These are phyloP conservation scores for Brienomyrus brachyistius DNA, from an alignment of 2,113 vertebrate species.

Conservation along the genomic window DNA sequence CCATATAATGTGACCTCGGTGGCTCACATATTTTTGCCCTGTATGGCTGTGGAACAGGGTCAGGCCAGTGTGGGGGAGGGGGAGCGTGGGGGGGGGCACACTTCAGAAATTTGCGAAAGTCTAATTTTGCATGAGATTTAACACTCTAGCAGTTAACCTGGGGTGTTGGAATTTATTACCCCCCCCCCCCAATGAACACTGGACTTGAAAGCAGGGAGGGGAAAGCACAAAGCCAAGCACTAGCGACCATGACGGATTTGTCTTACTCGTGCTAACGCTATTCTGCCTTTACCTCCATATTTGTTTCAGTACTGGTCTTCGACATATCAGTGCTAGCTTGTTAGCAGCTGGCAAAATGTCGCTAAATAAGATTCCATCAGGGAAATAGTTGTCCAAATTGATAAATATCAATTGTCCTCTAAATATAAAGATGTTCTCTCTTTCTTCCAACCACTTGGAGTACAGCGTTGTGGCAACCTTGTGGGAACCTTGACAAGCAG, in stretches of 20 bases:
- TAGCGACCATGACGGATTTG: not conserved
- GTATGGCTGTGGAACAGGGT: not conserved
- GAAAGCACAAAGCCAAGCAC: not conserved
- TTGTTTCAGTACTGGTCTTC: not conserved
- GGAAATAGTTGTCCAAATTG: not conserved
- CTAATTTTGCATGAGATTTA: slow-evolving; percentile 32
- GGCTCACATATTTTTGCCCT: not conserved
- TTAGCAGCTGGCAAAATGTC: not conserved
- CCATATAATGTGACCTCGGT: not conserved
- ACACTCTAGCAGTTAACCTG: slow-evolving; percentile 17
- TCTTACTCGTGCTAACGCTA: not conserved
- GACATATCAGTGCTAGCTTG: not conserved
- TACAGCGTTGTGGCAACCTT: not conserved
- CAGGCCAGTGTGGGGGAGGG: too few species aligned
- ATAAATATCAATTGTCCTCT: not conserved
- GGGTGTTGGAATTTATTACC: slow-evolving; percentile 2
- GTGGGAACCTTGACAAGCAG: not conserved
- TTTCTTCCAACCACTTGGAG: not conserved
- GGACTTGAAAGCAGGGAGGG: not conserved
- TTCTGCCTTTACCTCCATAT: not conserved
- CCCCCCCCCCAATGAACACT: not conserved
- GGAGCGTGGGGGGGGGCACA: not conserved
- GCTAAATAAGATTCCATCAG: not conserved
- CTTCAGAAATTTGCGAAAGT: slow-evolving; percentile 27
- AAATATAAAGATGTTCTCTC: not conserved